Evolutionary conservation across 1,140 invertebrate species (phyloP), one percentile per base, ranked within the genome.

Genomic region (Pogonomyrmex californicus): DNA sequence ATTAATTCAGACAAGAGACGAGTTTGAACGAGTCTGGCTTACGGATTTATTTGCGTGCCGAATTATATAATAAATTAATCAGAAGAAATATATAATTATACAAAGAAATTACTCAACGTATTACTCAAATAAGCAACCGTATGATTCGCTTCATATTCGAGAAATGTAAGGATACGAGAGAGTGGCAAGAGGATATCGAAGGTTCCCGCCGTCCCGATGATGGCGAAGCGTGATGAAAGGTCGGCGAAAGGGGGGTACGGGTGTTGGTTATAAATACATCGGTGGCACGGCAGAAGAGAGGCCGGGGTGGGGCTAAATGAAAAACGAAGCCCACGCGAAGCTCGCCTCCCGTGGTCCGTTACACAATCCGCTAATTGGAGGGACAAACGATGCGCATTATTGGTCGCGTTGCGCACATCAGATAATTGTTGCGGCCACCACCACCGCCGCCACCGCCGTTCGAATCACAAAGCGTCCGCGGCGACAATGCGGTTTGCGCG

Each of bases 341-440:
- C 75, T 63, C 44, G 10, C 17, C 75, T 5, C n/a, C 23, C 47
- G 51, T 44, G 51, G 78, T 44, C 41, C 3, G 65, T 82, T 82
- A 47, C 66, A 47, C 79, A 82, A 82, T 82, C 54, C 66, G 54
- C 79, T 82, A 82, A 82, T 82, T 82, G 65, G 38, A 71, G 17
- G 51, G 36, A 82, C 66, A 71, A 82, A 44, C 30, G 79, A 70
- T 38, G 4, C 41, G 66, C 66, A 71, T 82, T 82, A 71, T 71
- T 71, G 78, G 23, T 38, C 51, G 30, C 38, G 14, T 9, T 23
- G 60, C 65, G 47, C 47, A 33, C 14, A 44, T 47, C 23, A 56
- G 63, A 81, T 70, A 70, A 81, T 81, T 47, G 51, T 58, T 82
- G 65, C 10, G 78, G 65, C 51, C 10, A 30, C 12, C 41, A n/a